phyloP scores from a whole-genome alignment of 2,113 vertebrate genomes.

The Odocoileus hemionus region DNA sequence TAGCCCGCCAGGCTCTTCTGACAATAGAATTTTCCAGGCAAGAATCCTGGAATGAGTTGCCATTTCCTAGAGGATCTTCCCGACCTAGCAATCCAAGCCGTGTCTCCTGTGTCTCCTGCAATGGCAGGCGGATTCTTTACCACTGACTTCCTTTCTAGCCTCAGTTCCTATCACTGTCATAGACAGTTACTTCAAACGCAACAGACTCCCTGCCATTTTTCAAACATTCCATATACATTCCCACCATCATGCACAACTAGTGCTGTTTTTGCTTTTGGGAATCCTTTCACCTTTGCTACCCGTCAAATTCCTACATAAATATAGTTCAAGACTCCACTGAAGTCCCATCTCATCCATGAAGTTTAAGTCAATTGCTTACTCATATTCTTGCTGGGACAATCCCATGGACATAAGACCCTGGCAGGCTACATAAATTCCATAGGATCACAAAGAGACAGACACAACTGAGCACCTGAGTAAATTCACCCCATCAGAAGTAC shows the following conservation, averaged over 20 bases:
- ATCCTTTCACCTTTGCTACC: neutral
- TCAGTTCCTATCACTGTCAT: neutral
- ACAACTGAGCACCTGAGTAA: neutral
- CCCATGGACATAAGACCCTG: neutral
- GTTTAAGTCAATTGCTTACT: neutral
- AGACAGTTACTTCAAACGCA: neutral
- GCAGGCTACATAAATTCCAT: neutral
- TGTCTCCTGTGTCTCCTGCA: neutral
- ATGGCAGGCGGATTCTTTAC: neutral
- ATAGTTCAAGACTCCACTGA: neutral
- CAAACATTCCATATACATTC: neutral
- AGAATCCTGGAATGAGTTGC: neutral
- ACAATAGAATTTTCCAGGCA: neutral
- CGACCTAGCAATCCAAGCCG: neutral
- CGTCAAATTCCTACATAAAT: neutral
- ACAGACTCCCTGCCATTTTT: neutral
- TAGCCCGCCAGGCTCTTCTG: neutral
- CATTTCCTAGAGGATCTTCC: neutral
- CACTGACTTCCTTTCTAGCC: neutral
- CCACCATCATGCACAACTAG: neutral
- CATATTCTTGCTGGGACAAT: neutral
- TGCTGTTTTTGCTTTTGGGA: neutral
- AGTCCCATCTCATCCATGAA: neutral
- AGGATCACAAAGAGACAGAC: neutral
- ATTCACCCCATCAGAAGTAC: neutral